phyloP scores from a whole-genome alignment of 2,113 vertebrate species.

The Coptodon bakossiorum region DNA sequence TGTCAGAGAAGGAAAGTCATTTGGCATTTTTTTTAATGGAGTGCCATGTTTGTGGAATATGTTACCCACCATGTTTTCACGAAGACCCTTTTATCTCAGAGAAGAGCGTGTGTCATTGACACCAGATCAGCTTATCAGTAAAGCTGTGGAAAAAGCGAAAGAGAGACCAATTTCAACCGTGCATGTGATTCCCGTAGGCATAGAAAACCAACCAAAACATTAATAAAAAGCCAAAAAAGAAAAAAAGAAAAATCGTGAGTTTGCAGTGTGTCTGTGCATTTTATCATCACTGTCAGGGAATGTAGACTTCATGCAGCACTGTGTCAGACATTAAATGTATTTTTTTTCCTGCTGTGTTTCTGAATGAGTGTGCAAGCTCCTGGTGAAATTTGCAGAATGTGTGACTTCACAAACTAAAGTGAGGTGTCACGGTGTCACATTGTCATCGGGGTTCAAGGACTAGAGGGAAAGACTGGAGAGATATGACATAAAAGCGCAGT shows the following conservation, averaged over 20 bases:
- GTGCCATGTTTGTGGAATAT: neutral
- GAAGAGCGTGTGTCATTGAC: neutral
- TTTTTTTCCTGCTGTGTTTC: neutral
- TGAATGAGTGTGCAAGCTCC: neutral
- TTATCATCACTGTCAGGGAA: conserved; percentile 22
- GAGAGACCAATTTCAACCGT: neutral
- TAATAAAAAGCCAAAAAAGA: conserved; percentile 31
- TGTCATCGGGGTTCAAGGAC: neutral
- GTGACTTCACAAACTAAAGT: neutral
- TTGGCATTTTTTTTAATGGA: neutral
- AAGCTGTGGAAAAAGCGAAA: neutral
- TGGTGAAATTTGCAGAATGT: neutral
- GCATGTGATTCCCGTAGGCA: conserved; percentile 39
- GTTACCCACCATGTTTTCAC: neutral
- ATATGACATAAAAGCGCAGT: neutral
- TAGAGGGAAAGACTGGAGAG: neutral
- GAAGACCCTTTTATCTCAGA: neutral
- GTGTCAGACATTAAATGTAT: neutral
- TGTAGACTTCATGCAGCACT: neutral
- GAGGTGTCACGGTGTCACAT: neutral
- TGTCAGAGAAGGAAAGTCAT: neutral
- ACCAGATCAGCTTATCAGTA: neutral
- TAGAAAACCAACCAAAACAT: conserved; percentile 16
- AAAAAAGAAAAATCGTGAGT: neutral
- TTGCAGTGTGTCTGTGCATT: conserved; percentile 10